phyloP scores from a whole-genome alignment of 64 coral and sea anemone species.

The Montipora cactus region DNA sequence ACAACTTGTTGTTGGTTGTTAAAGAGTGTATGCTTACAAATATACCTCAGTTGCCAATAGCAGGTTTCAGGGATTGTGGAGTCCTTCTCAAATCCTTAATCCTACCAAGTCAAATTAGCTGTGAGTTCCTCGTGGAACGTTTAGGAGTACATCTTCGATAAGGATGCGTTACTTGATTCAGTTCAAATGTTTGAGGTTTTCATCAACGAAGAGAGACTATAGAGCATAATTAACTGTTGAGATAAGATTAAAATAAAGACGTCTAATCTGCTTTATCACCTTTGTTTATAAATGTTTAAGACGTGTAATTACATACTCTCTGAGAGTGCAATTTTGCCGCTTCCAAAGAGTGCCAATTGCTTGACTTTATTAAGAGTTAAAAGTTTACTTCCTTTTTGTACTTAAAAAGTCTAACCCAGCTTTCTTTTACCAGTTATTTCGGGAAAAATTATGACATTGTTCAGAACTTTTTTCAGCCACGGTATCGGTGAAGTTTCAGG shows the following conservation, averaged over 20 bases:
- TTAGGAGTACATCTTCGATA: background rate
- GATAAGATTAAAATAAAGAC: constrained; percentile 16
- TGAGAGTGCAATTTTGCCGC: background rate
- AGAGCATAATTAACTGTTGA: background rate
- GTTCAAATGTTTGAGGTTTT: background rate
- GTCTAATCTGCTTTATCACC: background rate
- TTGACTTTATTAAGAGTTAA: no score
- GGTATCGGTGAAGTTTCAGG: background rate
- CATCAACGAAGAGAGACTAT: background rate
- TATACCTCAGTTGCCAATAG: no score
- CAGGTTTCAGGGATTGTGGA: no score
- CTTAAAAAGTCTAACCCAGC: no score
- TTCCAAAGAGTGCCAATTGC: background rate
- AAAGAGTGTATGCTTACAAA: background rate
- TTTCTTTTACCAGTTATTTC: no score
- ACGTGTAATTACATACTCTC: background rate
- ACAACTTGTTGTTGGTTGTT: background rate
- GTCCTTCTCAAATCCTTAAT: no score
- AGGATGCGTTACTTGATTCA: background rate
- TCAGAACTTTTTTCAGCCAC: no score
- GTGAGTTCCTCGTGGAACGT: background rate
- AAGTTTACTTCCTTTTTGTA: no score
- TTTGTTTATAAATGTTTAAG: background rate
- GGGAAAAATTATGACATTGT: no score
- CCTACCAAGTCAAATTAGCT: background rate